phyloP scores from a whole-genome alignment of 2,888 invertebrate species.

The Atrina japonica region DNA sequence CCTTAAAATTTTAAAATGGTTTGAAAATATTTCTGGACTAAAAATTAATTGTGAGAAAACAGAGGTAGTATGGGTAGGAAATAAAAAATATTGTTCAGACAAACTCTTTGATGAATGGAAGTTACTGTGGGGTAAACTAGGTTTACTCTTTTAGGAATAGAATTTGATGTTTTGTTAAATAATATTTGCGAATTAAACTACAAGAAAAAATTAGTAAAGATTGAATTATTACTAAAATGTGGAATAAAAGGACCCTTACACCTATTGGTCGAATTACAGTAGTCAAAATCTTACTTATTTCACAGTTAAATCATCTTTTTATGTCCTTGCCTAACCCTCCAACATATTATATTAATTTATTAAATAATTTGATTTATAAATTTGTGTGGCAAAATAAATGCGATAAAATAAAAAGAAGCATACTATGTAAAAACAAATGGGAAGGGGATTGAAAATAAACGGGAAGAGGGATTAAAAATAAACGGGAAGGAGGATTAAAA shows the following conservation, averaged over 20 bases:
- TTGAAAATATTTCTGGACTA: not conserved
- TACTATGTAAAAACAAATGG: no score
- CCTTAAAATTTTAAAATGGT: not conserved
- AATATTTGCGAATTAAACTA: constrained; percentile 4
- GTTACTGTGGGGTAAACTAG: not conserved
- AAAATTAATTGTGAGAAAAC: constrained; percentile 4
- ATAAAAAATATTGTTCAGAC: constrained; percentile 12
- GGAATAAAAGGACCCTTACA: not conserved
- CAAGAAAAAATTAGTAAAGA: not conserved
- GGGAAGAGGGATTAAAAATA: no score
- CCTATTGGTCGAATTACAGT: constrained; percentile 14
- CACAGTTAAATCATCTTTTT: constrained; percentile 11
- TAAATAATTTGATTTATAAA: no score
- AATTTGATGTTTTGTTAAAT: constrained; percentile 1
- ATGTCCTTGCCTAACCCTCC: constrained; percentile 15
- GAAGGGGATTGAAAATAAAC: no score
- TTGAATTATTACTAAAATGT: not conserved
- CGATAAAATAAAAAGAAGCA: no score
- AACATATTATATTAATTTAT: no score
- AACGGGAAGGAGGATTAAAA: no score
- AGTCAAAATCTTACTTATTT: not conserved
- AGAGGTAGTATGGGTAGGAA: constrained; percentile 10
- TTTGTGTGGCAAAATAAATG: no score
- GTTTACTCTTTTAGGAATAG: constrained; percentile 7
- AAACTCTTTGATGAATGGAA: not conserved